Conservation (phyloP, 2,113 vertebrate genomes). For the Pseudonaja textilis region DNA sequence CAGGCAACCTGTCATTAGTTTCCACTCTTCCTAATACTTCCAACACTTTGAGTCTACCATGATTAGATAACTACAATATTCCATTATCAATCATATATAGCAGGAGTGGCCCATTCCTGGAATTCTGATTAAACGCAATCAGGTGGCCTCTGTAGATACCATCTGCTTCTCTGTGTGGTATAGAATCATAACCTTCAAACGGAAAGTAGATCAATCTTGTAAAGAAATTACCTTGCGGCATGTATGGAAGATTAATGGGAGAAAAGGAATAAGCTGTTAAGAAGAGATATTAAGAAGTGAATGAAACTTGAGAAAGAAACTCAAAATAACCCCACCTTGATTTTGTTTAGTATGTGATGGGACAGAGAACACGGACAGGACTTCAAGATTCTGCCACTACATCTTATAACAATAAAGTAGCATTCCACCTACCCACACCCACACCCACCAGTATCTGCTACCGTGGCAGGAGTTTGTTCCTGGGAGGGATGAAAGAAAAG, state of each 20-base stretch:
- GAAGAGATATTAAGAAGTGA: not conserved
- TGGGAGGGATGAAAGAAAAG: not conserved
- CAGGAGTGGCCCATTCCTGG: not conserved
- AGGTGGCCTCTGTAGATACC: not conserved
- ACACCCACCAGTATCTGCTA: not conserved
- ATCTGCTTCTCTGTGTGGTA: not conserved
- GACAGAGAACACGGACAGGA: not conserved
- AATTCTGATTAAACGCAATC: not conserved
- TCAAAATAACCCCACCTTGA: not conserved
- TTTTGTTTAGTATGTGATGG: not conserved
- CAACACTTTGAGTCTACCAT: not conserved
- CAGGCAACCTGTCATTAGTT: not conserved
- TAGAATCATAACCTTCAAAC: not conserved
- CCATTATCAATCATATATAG: not conserved
- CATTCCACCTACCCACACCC: not conserved
- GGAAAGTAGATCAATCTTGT: not conserved
- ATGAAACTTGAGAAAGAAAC: not conserved
- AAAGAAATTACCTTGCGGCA: not conserved
- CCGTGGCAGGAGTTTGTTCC: not conserved
- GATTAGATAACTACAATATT: not conserved
- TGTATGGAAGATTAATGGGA: not conserved
- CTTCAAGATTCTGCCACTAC: not conserved
- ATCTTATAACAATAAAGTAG: not conserved
- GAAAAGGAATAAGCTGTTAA: not conserved
- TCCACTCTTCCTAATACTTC: not conserved